Percentiles rank a stretch among this genome's conserved stretches.
These are phyloP conservation scores for Emydocephalus ijimae DNA, from an alignment of 2,113 vertebrate species.

Conservation along the genomic window DNA sequence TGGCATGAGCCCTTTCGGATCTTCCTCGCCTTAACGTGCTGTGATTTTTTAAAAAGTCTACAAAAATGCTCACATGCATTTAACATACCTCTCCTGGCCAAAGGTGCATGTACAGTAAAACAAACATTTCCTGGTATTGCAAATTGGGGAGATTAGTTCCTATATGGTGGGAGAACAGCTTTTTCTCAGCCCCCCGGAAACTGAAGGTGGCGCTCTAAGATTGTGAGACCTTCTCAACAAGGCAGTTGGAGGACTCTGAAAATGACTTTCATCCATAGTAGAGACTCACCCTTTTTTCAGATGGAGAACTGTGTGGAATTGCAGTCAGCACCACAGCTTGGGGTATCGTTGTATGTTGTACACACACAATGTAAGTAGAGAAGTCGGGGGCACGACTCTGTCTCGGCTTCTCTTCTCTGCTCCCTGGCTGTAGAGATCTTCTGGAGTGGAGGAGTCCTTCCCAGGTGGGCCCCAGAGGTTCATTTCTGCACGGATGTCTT, in stretches of 20 bases:
- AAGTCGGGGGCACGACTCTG: neutral
- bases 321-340: conserved; percentile 49
- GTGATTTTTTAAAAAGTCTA: neutral
- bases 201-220: conserved; percentile 64
- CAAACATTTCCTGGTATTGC: neutral
- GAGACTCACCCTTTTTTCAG: conserved; percentile 40
- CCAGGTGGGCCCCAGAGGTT: neutral
- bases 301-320: conserved; percentile 61
- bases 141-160: neutral
- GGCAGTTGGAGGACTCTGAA: conserved; percentile 50
- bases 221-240: conserved; percentile 36
- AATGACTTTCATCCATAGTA: conserved; percentile 60
- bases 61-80: neutral
- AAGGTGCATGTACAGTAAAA: neutral
- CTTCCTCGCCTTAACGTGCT: neutral
- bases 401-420: neutral
- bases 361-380: neutral
- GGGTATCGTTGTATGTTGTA: neutral
- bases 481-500: neutral
- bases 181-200: neutral
- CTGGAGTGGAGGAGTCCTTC: neutral
- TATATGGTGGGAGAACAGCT: neutral
- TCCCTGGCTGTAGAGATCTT: neutral
- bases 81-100: too few relatives aligned
- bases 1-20: neutral